Evolutionary conservation across 30 jellyfish, hydroid and myxozoan genomes (phyloP), one percentile per base, ranked within the genome.

Genomic region (Hydra vulgaris): DNA sequence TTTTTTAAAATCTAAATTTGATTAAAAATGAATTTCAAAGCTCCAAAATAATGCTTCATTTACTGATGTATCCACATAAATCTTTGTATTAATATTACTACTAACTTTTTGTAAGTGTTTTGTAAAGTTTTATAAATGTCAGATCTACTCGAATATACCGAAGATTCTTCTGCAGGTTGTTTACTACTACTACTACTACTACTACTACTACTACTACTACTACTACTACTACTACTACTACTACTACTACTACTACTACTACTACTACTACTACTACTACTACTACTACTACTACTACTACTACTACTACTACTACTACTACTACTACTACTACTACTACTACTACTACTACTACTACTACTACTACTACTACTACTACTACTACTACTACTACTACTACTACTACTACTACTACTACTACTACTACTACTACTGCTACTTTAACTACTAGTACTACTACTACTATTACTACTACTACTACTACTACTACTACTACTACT

Each of bases 381-480:
- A 12, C 25, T 18, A 25, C 16, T 74, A 15, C 20, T 12, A 74
- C 75, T 23, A 15, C 40, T 12, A 74, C 75, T 74, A 25, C 40
- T 8, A 74, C 75, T 27, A 15, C 15, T 12, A 74, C 75, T 74
- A 15, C 40, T 18, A 74, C 82, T 23, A 15, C 20, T 12, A 74
- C 82, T 74, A 25, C 40, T 8, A 74, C 82, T 23, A 15, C 40
- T 8, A 74, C 82, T 74, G 76, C 40, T 12, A 74, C 82, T 23
- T 23, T 74, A 19, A 74, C 82, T 23, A 25, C 40, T 12, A 74
- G 76, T 74, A 25, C 8, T 23, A 8, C 20, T 74, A 7, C 8
- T 23, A 23, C 76, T 74, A 21, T 12, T 23, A 74, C 82, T 12
- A 17, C 40, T 12, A 23, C 82, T 74, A 74, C 40, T 17, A 74